Base-by-base conservation (phyloP, 2,113 vertebrate genomes). In the Ploceus nigricollis region DNA sequence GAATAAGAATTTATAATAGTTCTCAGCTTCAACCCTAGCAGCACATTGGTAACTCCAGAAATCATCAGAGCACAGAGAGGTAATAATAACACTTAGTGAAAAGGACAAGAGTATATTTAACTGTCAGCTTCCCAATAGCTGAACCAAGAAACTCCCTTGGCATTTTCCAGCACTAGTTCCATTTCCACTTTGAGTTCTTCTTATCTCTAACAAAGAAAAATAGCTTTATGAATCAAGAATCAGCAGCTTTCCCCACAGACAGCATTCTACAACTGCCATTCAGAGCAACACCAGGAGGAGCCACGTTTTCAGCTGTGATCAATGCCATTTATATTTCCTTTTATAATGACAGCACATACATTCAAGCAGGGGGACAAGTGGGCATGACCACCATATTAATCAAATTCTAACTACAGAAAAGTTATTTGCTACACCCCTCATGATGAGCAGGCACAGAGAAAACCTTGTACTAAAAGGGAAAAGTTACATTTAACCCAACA, bases 191-290 rank as follows among this genome's bases (percentile, higher is more conserved):
- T 77, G 76, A 90, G 64, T 45, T 75, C 44, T 79, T 81, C 92
- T 90, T 75, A 84, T 69, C 60, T 93, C 82, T 78, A 95, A 89
- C 53, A 86, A 91, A 95, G 87, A 92, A 92, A 91, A 90, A 73
- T 66, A 90, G 64, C 50, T 88, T 92, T 88, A 72, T 65, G 56
- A 90, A 78, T 72, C 51, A 88, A 76, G 73, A 93, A 94, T 81
- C 91, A 56, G 69, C 68, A 89, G 81, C 33, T 90, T 65, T 88
- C 84, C 78, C 72, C 65, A 47, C 84, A 91, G 86, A 81, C 19
- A 54, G 24, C 68, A 87, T 89, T 89, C 90, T 50, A 69, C 83
- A 93, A 20, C 89, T 75, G 77, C 47, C 86, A 82, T 20, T 90
- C 87, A 61, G 56, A 54, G 79, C 80, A 54, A 39, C 28, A 73